Evolutionary conservation across 2,113 vertebrate genomes (phyloP).

Genomic region (Platanista minor): DNA sequence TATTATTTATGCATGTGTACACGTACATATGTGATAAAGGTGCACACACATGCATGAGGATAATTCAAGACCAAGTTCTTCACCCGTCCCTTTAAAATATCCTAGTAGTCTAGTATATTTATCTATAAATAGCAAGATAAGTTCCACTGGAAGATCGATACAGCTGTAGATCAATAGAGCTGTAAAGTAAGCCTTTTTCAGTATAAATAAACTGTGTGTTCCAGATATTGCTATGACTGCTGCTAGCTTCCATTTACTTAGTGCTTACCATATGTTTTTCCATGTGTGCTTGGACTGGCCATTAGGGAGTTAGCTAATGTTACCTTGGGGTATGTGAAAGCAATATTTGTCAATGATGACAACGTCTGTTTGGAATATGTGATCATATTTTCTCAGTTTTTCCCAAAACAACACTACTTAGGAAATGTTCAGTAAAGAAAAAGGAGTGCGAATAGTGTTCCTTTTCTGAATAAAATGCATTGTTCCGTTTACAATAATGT

Average conservation of each 20-base stretch:
- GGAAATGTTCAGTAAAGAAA: not conserved
- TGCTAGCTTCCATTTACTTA: not conserved
- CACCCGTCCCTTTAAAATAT: not conserved
- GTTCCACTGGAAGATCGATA: not conserved
- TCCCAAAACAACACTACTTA: not conserved
- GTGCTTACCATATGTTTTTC: not conserved
- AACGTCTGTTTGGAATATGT: constrained; percentile 28
- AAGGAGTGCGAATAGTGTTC: not conserved
- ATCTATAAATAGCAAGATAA: constrained; percentile 1
- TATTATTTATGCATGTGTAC: not conserved
- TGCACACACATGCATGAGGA: not conserved
- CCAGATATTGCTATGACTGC: not conserved
- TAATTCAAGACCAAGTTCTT: not conserved
- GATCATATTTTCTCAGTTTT: not conserved
- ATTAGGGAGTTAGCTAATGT: not conserved
- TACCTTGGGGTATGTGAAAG: not conserved
- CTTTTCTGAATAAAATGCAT: not conserved
- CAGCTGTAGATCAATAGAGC: not conserved
- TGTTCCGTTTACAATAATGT: not conserved
- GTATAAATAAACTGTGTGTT: not conserved
- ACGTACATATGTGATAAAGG: not conserved
- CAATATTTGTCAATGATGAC: not conserved
- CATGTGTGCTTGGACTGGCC: not conserved
- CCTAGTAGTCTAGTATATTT: not conserved
- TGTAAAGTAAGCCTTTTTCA: not conserved